A percentile compares a stretch with the other conserved stretches of the same genome.
phyloP scores from a whole-genome alignment of 2,888 invertebrate species.

The Tenthredo notha region DNA sequence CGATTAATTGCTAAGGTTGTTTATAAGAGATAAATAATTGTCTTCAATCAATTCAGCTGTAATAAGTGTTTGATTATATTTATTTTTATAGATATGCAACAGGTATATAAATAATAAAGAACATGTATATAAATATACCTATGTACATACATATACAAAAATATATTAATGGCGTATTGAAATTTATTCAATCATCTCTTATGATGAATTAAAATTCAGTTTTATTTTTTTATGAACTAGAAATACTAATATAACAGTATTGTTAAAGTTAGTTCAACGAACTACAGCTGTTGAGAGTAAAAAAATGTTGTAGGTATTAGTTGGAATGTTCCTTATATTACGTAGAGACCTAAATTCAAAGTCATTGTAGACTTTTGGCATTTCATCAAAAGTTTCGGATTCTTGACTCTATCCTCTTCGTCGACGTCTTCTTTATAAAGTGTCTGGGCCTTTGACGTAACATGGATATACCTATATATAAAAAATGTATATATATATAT shows the following conservation, averaged over 20 bases:
- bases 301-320: not conserved
- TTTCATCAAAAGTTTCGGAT: constrained; percentile 18
- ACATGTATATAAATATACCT: not conserved
- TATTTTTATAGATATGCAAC: not conserved
- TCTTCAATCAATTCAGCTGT: not conserved
- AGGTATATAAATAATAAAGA: not conserved
- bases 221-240: not conserved
- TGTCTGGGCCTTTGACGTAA: not conserved
- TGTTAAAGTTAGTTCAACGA: constrained; percentile 24
- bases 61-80: not conserved
- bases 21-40: not conserved
- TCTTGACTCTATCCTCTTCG: not conserved
- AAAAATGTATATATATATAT: too few species aligned
- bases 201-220: too few species aligned
- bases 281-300: not conserved
- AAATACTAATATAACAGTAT: not conserved
- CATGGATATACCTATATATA: not conserved
- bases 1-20: not conserved
- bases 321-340: constrained; percentile 33
- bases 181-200: too few species aligned
- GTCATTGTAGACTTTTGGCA: constrained; percentile 43
- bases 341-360: constrained; percentile 45
- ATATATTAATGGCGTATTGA: too few species aligned
- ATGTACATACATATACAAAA: not conserved
- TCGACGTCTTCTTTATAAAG: not conserved